Conservation (phyloP, 2,113 vertebrate species). For the Fregata magnificens region DNA sequence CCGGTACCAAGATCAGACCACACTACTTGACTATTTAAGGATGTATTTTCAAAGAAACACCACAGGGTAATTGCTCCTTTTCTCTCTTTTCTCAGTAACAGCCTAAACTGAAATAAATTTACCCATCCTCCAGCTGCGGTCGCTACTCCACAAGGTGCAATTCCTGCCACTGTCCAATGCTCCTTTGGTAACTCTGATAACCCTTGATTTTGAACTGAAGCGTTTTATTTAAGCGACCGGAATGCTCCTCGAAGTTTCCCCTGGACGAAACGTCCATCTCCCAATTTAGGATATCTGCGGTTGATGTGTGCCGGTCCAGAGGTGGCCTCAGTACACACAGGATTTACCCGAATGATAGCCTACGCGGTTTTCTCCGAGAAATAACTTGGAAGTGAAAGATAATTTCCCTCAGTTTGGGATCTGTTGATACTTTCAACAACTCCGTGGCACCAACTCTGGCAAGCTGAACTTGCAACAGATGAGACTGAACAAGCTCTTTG, state of each 20-base stretch:
- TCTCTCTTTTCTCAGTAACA: not conserved
- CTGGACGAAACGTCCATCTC: accelerated
- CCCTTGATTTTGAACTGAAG: accelerated
- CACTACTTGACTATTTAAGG: not conserved
- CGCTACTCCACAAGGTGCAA: not conserved
- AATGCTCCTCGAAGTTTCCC: not conserved
- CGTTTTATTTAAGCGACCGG: not conserved
- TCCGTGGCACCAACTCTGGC: not conserved
- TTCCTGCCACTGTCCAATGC: not conserved
- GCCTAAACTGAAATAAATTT: not conserved
- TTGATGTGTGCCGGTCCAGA: accelerated
- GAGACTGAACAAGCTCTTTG: not conserved
- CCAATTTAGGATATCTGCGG: accelerated
- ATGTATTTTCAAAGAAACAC: not conserved
- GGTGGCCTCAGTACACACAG: not conserved
- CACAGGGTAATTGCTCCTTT: not conserved
- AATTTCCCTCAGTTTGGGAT: not conserved
- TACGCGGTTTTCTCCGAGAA: accelerated
- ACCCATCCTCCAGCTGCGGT: not conserved
- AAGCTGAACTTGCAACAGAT: not conserved
- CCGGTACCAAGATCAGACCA: accelerated
- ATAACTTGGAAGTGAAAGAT: not conserved
- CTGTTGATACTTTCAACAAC: not conserved
- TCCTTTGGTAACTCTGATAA: not conserved
- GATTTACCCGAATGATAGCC: not conserved